A percentile compares a stretch with the other conserved stretches of the same genome.
Evolutionary conservation across 1,140 invertebrate species (phyloP).

Genomic region (Listronotus oregonensis): DNA sequence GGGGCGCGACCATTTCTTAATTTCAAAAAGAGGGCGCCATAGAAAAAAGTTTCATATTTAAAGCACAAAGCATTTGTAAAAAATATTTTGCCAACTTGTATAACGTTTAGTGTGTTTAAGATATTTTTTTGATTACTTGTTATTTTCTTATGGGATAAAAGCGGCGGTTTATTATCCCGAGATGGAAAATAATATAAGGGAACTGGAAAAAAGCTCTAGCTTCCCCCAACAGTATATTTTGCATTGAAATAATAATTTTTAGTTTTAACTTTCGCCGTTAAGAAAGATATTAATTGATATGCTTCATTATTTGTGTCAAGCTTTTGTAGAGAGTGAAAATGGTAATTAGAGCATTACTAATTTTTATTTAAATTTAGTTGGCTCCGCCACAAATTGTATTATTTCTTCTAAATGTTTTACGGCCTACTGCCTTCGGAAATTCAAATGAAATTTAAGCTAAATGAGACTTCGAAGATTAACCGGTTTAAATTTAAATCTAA

Average conservation of each 20-base stretch:
- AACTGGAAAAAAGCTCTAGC: neutral
- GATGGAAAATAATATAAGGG: too few species aligned
- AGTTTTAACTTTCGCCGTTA: too few species aligned
- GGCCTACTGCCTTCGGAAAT: conserved; percentile 27
- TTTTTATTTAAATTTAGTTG: conserved; percentile 36
- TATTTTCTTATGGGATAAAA: too few species aligned
- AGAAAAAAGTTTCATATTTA: too few species aligned
- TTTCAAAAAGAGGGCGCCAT: too few species aligned
- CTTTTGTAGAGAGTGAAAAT: conserved; percentile 11
- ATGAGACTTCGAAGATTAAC: conserved; percentile 30
- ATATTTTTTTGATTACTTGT: too few species aligned
- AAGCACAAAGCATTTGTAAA: too few species aligned
- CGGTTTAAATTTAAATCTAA: conserved; percentile 33
- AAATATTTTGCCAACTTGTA: too few species aligned
- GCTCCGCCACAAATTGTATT: conserved; percentile 28
- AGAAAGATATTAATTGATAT: conserved; percentile 23
- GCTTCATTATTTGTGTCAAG: conserved; percentile 2
- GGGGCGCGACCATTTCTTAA: too few species aligned
- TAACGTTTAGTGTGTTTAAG: too few species aligned
- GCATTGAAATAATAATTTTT: conserved; percentile 3
- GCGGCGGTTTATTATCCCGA: too few species aligned
- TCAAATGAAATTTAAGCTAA: conserved; percentile 28
- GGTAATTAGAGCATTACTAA: conserved; percentile 31
- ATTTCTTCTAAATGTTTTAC: conserved; percentile 32
- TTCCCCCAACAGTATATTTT: conserved; percentile 4